Conservation (phyloP, 1,140 invertebrate genomes). For the Drosophila sp. region DNA sequence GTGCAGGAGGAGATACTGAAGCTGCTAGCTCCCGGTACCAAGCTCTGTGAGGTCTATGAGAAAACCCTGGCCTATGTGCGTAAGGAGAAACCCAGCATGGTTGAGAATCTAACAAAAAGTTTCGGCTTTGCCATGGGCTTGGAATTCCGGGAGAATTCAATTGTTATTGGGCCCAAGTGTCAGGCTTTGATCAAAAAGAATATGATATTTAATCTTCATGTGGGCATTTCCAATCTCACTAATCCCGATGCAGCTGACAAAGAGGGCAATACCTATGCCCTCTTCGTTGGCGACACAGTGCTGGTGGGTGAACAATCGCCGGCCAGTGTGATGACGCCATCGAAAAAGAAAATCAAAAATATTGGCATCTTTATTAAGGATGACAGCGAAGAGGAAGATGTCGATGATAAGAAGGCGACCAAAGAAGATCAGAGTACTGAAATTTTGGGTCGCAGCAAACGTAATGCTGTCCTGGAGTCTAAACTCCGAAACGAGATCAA, state of each 20-base stretch:
- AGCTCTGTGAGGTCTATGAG: constrained; percentile 95
- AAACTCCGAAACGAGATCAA: constrained; percentile 98
- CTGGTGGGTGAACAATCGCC: constrained; percentile 94
- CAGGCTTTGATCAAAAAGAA: constrained; percentile 92
- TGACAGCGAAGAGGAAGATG: constrained; percentile 93
- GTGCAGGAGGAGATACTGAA: constrained; percentile 97
- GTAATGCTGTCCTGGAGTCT: constrained; percentile 97
- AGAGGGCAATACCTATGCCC: constrained; percentile 94
- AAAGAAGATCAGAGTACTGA: constrained; percentile 86
- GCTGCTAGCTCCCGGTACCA: constrained; percentile 91
- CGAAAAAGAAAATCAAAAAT: constrained; percentile 98
- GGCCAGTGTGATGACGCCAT: constrained; percentile 94
- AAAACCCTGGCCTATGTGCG: constrained; percentile 92
- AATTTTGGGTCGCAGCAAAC: constrained; percentile 90
- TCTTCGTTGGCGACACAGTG: constrained; percentile 98
- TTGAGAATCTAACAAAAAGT: constrained; percentile 96
- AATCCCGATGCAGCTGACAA: constrained; percentile 94
- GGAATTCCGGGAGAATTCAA: constrained; percentile 97
- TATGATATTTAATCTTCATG: constrained; percentile 98
- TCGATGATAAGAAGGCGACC: constrained; percentile 86
- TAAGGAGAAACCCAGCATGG: constrained; percentile 92
- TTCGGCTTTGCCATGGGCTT: constrained; percentile 99
- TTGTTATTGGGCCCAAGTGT: constrained; percentile 96
- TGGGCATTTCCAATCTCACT: constrained; percentile 94
- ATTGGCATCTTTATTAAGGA: constrained; percentile 98